These are phyloP conservation scores for Microtus montanus DNA, from an alignment of 2,113 vertebrate genomes.

Conservation along the genomic window DNA sequence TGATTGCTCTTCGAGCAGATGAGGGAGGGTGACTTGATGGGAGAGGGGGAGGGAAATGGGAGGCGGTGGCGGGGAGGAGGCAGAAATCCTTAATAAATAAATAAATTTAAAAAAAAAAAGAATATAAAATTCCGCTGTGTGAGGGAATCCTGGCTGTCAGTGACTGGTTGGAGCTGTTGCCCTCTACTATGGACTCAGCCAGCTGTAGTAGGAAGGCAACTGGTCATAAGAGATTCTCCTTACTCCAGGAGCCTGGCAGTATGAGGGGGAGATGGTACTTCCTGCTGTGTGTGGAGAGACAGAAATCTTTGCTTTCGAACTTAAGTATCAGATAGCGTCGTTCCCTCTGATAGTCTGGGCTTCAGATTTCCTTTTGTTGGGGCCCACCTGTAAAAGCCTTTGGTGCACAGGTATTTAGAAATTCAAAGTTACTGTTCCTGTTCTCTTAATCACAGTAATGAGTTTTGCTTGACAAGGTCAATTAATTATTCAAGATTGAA, in stretches of 20 bases:
- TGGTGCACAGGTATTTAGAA: conserved; percentile 10
- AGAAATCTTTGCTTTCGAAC: conserved; percentile 13
- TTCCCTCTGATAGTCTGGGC: conserved; percentile 14
- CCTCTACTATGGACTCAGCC: not conserved
- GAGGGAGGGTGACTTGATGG: too few species aligned
- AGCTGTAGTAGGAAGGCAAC: not conserved
- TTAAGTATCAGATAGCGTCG: not conserved
- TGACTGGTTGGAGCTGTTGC: not conserved
- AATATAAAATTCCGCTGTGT: not conserved
- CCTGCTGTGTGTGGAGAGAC: not conserved
- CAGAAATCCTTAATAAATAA: too few species aligned
- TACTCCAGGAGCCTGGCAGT: rapidly evolving
- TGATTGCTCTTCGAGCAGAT: too few species aligned
- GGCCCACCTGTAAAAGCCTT: not conserved
- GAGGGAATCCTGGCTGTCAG: not conserved
- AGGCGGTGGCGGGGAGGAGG: too few species aligned
- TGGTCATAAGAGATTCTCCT: not conserved
- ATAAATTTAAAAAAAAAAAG: too few species aligned
- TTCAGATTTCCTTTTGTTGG: conserved; percentile 48
- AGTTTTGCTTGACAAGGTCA: conserved; percentile 75
- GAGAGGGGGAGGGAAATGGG: too few species aligned
- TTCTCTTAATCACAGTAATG: conserved; percentile 69
- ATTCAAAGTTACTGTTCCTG: conserved; percentile 69
- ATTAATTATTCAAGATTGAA: conserved; percentile 78
- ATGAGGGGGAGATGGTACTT: not conserved